phyloP scores from a whole-genome alignment of 2,113 vertebrate species.

The Crotalus horridus region DNA sequence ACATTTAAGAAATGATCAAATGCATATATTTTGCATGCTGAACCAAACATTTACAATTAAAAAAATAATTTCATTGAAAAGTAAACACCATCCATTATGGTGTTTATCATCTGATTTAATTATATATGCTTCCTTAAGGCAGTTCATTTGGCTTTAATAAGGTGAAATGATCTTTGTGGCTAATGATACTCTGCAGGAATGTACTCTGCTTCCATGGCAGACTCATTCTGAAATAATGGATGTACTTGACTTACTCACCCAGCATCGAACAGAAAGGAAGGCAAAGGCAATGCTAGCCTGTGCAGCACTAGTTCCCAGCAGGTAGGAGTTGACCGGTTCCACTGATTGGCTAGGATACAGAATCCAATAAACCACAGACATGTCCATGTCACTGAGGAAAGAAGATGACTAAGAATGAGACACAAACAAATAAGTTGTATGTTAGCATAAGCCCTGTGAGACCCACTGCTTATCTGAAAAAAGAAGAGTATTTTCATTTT shows the following conservation, averaged over 20 bases:
- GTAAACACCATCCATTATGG: neutral
- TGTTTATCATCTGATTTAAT: neutral
- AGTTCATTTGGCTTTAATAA: neutral
- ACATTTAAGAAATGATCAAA: neutral
- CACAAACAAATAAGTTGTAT: neutral
- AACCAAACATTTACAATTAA: neutral
- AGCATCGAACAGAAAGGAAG: conserved; percentile 60
- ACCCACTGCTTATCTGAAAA: neutral
- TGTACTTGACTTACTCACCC: conserved; percentile 52
- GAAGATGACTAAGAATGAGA: neutral
- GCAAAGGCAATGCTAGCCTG: conserved; percentile 50
- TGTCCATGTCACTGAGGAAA: conserved; percentile 55
- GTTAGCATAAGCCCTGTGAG: neutral
- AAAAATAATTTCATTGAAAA: neutral
- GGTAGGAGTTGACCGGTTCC: conserved; percentile 45
- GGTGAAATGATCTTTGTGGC: neutral
- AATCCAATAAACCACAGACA: conserved; percentile 61
- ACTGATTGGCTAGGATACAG: conserved; percentile 64
- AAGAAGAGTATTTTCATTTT: neutral
- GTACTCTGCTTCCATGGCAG: neutral
- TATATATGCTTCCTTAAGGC: neutral
- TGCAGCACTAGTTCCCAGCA: conserved; percentile 51
- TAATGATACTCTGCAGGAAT: neutral
- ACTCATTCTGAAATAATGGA: neutral
- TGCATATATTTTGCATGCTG: neutral